Evolutionary conservation across 2,113 vertebrate species (phyloP).

Genomic region (Lipophrys pholis): DNA sequence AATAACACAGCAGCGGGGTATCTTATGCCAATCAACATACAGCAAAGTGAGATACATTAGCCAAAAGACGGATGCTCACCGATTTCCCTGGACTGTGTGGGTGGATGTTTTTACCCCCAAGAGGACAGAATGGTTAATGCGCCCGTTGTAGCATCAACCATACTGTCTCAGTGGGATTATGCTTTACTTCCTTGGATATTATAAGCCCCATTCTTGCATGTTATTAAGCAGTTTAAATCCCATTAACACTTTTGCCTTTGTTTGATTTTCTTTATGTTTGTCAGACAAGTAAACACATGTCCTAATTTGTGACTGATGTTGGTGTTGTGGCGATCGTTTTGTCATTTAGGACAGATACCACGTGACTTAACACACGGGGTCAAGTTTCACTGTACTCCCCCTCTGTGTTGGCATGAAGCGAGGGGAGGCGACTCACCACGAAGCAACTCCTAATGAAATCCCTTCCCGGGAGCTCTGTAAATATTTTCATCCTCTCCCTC

Average conservation of each 20-base stretch:
- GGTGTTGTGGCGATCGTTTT: background rate
- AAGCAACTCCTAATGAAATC: constrained; percentile 76
- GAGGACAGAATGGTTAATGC: constrained; percentile 54
- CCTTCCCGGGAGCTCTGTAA: constrained; percentile 76
- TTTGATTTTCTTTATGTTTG: background rate
- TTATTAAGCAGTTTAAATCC: constrained; percentile 8
- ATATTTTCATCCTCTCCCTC: constrained; percentile 79
- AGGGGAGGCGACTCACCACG: constrained; percentile 50
- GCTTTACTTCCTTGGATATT: constrained; percentile 22
- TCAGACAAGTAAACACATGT: constrained; percentile 6
- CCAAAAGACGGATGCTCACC: constrained; percentile 42
- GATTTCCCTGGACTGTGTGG: constrained; percentile 55
- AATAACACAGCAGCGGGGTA: constrained; percentile 77
- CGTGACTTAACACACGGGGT: constrained; percentile 35
- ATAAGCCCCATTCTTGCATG: background rate
- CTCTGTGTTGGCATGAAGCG: constrained; percentile 42
- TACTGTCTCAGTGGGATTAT: constrained; percentile 34
- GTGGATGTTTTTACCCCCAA: constrained; percentile 59
- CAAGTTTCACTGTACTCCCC: constrained; percentile 53
- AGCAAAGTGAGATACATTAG: constrained; percentile 67
- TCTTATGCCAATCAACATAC: constrained; percentile 74
- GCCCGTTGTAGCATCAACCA: constrained; percentile 24
- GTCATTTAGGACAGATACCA: constrained; percentile 19
- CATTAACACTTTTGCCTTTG: constrained; percentile 11
- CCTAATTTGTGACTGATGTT: constrained; percentile 6